phyloP scores from a whole-genome alignment of 2,113 vertebrate species.

The Atherinomorus stipes region DNA sequence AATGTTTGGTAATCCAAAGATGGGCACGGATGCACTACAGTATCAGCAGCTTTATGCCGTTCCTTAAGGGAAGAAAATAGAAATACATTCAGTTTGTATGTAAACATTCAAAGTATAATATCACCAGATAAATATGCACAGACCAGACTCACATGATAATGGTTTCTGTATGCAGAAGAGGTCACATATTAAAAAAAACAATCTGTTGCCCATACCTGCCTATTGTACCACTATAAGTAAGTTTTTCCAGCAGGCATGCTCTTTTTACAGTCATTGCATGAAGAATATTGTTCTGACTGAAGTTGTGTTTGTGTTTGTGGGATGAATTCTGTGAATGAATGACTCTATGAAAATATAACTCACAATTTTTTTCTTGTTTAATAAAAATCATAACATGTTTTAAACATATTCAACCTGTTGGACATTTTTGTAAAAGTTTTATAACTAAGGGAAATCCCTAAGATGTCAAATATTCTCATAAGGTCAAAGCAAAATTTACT shows the following conservation, averaged over 20 bases:
- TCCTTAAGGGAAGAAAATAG: slow-evolving; percentile 59
- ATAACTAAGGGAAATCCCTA: not conserved
- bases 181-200: not conserved
- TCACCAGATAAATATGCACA: slow-evolving; percentile 1
- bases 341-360: too few species aligned
- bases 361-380: too few species aligned
- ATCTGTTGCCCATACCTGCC: not conserved
- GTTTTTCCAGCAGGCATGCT: not conserved
- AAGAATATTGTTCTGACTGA: not conserved
- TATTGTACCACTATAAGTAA: not conserved
- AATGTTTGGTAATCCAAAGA: slow-evolving; percentile 68
- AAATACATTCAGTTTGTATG: slow-evolving; percentile 37
- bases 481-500: not conserved
- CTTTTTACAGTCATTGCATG: not conserved
- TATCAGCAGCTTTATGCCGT: slow-evolving; percentile 24
- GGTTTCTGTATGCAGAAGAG: not conserved
- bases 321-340: too few species aligned
- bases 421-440: too few species aligned
- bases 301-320: too few species aligned
- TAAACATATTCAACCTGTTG: too few species aligned
- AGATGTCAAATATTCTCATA: not conserved
- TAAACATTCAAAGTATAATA: slow-evolving; percentile 4
- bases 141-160: not conserved
- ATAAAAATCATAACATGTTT: too few species aligned
- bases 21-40: slow-evolving; percentile 38